These are phyloP conservation scores for Pangasianodon hypophthalmus DNA, from an alignment of 2,113 vertebrate genomes.

Conservation along the genomic window DNA sequence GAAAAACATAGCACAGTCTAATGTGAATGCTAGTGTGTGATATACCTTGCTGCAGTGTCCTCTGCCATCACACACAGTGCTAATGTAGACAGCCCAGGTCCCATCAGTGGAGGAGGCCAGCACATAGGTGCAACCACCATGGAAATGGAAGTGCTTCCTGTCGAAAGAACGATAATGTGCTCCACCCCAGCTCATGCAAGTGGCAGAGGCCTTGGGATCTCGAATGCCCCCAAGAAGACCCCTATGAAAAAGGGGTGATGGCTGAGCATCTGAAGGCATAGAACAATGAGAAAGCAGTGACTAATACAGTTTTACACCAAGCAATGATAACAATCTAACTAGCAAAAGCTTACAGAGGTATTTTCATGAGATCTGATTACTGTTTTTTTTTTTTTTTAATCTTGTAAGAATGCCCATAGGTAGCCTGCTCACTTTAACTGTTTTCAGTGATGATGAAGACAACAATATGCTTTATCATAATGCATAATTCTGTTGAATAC, in stretches of 20 bases:
- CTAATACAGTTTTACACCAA: neutral
- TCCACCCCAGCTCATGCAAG: slow-evolving; percentile 85
- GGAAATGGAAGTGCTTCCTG: slow-evolving; percentile 81
- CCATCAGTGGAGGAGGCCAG: slow-evolving; percentile 77
- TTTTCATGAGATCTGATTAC: neutral
- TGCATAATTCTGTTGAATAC: neutral
- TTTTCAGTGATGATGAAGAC: neutral
- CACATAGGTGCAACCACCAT: slow-evolving; percentile 81
- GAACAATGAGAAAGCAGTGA: neutral
- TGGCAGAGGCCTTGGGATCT: slow-evolving; percentile 67
- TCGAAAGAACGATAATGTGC: slow-evolving; percentile 85
- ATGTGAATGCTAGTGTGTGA: neutral
- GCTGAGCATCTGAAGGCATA: slow-evolving; percentile 60
- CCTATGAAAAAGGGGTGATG: slow-evolving; percentile 66
- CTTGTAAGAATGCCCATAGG: neutral
- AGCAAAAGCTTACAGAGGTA: neutral
- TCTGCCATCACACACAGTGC: slow-evolving; percentile 60
- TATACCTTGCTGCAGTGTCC: slow-evolving; percentile 76
- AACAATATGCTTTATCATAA: neutral
- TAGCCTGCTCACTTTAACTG: neutral
- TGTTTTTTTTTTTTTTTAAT: neutral
- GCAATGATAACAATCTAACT: neutral
- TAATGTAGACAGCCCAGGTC: slow-evolving; percentile 80
- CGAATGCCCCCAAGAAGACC: slow-evolving; percentile 63
- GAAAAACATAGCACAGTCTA: neutral